These are phyloP conservation scores for Cirrhinus molitorella DNA, from an alignment of 2,797 vertebrate species.

Conservation along the genomic window DNA sequence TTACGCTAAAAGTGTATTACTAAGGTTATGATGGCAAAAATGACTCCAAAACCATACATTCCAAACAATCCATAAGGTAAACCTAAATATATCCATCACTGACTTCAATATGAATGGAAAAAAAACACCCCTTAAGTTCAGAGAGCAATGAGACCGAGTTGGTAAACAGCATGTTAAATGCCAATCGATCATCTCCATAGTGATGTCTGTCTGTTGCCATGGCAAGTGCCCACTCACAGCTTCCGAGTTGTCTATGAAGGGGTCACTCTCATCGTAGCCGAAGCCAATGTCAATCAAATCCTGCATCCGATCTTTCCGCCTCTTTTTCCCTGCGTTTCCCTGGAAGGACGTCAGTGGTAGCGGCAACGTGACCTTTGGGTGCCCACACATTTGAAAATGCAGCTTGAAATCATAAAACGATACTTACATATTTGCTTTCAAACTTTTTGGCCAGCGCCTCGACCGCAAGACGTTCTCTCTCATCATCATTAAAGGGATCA, in stretches of 20 bases:
- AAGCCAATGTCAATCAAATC: constrained; percentile 97
- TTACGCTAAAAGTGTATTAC: background rate
- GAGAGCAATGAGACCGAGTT: constrained; percentile 7
- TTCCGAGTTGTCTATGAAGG: constrained; percentile 98
- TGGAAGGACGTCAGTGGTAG: constrained; percentile 27
- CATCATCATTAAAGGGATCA: constrained; percentile 88
- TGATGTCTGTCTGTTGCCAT: constrained; percentile 46
- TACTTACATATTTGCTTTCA: constrained; percentile 97
- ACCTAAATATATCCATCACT: background rate
- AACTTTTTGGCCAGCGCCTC: constrained; percentile 94
- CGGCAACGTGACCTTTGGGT: constrained; percentile 17
- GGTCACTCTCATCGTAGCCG: constrained; percentile 96
- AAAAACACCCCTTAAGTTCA: constrained; percentile 21
- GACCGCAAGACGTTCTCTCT: constrained; percentile 85
- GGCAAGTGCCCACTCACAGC: constrained; percentile 85
- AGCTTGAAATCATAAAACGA: background rate
- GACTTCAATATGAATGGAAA: constrained; percentile 2
- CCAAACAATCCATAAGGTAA: background rate
- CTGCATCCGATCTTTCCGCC: constrained; percentile 92
- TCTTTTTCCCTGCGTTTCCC: constrained; percentile 79
- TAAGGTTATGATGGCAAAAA: background rate
- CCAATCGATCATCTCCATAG: constrained; percentile 51
- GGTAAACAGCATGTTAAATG: constrained; percentile 41
- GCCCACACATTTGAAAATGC: constrained; percentile 20
- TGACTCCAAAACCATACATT: background rate